phyloP scores from a whole-genome alignment of 64 coral and sea anemone species.

The Exaiptasia diaphana region DNA sequence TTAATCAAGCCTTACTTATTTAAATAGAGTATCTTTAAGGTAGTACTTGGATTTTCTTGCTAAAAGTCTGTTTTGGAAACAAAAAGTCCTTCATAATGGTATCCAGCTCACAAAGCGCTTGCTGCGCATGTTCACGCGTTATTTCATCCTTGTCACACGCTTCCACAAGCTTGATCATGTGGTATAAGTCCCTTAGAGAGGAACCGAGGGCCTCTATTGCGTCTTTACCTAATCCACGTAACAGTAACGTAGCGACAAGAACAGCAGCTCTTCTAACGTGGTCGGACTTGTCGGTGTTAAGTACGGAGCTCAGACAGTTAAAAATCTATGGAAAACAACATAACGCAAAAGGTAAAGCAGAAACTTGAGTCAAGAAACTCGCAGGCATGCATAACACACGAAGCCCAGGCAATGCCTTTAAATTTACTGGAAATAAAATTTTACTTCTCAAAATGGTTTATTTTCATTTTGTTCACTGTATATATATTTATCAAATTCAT shows the following conservation, averaged over 20 bases:
- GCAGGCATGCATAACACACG: no score
- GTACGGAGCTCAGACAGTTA: conserved; percentile 59
- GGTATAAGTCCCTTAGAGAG: conserved; percentile 80
- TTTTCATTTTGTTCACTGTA: no score
- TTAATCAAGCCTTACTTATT: no score
- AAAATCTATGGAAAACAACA: conserved; percentile 51
- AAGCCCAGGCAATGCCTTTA: no score
- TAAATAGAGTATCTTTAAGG: background rate
- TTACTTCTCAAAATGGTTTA: no score
- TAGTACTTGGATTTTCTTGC: conserved; percentile 75
- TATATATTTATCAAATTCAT: no score
- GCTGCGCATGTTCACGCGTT: conserved; percentile 69
- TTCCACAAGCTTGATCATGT: conserved; percentile 78
- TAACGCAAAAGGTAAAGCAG: background rate
- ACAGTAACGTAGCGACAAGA: conserved; percentile 55
- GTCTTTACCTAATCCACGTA: conserved; percentile 70
- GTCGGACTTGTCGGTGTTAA: conserved; percentile 66
- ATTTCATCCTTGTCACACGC: conserved; percentile 50
- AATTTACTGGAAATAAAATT: no score
- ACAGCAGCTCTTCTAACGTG: conserved; percentile 69
- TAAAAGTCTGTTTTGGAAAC: conserved; percentile 73
- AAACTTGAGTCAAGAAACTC: no score
- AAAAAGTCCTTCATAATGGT: conserved; percentile 76
- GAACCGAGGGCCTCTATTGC: conserved; percentile 69
- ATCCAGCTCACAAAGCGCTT: conserved; percentile 69